Conservation (phyloP, 2,797 vertebrate genomes). For the Pampus argenteus region DNA sequence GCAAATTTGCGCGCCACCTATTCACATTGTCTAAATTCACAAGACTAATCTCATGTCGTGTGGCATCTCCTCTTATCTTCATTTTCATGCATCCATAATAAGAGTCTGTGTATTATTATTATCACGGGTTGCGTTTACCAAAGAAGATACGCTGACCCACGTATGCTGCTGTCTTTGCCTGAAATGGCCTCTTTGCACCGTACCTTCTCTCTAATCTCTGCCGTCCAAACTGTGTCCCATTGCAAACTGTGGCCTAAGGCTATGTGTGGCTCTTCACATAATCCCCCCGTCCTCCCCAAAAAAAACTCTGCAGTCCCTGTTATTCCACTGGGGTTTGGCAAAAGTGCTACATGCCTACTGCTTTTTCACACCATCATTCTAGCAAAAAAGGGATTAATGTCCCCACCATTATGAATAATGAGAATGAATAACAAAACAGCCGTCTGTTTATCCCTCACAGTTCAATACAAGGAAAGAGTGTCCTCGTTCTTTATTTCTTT, state of each 20-base stretch:
- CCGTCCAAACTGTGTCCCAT: slow-evolving; percentile 74
- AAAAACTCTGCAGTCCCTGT: slow-evolving; percentile 56
- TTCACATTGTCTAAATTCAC: slow-evolving; percentile 19
- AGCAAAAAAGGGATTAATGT: slow-evolving; percentile 75
- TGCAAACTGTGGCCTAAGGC: slow-evolving; percentile 79
- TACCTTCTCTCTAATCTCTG: slow-evolving; percentile 80
- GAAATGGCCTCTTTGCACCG: slow-evolving; percentile 53
- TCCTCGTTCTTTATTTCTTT: slow-evolving; percentile 38
- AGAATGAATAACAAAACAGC: slow-evolving; percentile 79
- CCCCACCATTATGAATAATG: slow-evolving; percentile 70
- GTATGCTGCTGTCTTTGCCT: slow-evolving; percentile 35
- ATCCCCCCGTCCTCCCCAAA: slow-evolving; percentile 66
- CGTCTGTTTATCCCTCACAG: slow-evolving; percentile 69
- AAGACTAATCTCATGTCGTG: slow-evolving; percentile 22
- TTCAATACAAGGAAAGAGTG: slow-evolving; percentile 58
- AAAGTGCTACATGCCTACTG: slow-evolving; percentile 58
- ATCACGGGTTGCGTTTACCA: slow-evolving; percentile 29
- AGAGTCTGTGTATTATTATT: slow-evolving; percentile 30
- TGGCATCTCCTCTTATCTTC: slow-evolving; percentile 44
- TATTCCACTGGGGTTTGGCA: slow-evolving; percentile 76
- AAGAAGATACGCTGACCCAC: slow-evolving; percentile 47
- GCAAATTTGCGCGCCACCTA: slow-evolving; percentile 15
- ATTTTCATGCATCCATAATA: slow-evolving; percentile 35
- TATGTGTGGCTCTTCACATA: slow-evolving; percentile 72
- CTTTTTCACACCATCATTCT: slow-evolving; percentile 70